Conservation (phyloP, 2,113 vertebrate species). For the Python bivittatus region DNA sequence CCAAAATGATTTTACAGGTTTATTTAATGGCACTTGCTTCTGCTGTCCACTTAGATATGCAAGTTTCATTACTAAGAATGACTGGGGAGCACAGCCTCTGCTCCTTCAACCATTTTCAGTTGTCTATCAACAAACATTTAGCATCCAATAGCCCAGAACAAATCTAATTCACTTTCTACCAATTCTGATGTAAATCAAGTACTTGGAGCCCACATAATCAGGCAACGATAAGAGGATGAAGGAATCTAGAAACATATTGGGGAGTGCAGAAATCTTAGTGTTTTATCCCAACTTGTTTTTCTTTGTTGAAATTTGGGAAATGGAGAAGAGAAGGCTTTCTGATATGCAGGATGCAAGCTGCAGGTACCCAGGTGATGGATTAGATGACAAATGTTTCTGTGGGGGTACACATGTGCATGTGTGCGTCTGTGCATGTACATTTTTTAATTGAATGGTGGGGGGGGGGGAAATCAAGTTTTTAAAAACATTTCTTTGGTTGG, state of each 20-base stretch:
- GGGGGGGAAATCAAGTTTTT: background rate
- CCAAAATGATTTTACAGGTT: constrained; percentile 49
- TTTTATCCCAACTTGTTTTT: background rate
- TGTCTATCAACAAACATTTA: constrained; percentile 42
- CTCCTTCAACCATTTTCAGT: constrained; percentile 52
- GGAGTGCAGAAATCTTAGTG: background rate
- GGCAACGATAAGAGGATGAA: constrained; percentile 21
- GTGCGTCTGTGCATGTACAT: background rate
- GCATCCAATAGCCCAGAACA: background rate
- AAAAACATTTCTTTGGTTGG: background rate
- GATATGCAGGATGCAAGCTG: background rate
- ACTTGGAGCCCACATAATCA: constrained; percentile 26
- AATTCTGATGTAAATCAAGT: background rate
- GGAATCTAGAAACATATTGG: background rate
- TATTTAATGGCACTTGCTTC: constrained; percentile 49
- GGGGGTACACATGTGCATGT: background rate
- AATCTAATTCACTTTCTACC: constrained; percentile 30
- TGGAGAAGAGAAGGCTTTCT: background rate
- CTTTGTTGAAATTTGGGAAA: background rate
- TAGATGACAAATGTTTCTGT: background rate
- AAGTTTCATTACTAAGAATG: constrained; percentile 47
- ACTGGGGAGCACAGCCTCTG: constrained; percentile 47
- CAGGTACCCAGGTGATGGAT: background rate
- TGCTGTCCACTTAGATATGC: constrained; percentile 46
- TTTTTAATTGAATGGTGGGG: background rate